Base-by-base conservation (phyloP, 2,888 invertebrate species). In the Axea sp. region DNA sequence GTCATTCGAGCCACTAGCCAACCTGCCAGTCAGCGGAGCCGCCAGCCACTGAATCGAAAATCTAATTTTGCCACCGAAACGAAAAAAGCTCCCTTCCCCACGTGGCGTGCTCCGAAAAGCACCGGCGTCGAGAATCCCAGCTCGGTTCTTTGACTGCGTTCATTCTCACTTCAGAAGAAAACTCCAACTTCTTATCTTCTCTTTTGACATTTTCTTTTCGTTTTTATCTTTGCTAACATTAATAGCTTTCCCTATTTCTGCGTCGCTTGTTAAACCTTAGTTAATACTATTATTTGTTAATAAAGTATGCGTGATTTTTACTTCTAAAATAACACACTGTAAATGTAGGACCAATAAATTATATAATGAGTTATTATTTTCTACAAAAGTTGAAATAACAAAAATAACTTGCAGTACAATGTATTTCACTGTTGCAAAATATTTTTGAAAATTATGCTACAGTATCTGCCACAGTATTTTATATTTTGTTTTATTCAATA, bases 31-130 rank as follows among this genome's bases (percentile, higher is more conserved):
- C 69, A 71, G 37, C 30, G 47, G 47, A 64, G 62, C 68, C 65
- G 77, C 67, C 72, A 65, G 72, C 62, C 68, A 71, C 75, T 59
- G 75, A 76, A 76, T 76, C 73, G 78, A 76, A 81, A 83, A 83
- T 82, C 82, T 81, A 82, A 82, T 81, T 83, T 81, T 78, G 73
- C 76, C 59, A 67, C 75, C 65, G 77, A 77, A 81, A 76, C 77
- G 74, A 77, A 78, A 81, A 81, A 79, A 57, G 28, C 53, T 49
- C 35, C 45, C 76, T 35, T 17, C 69, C 76, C 73, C 62, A 24
- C 41, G 67, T 49, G 60, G 43, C 60, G 35, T 75, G 77, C 77
- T 39, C 41, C 62, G 45, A 51, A 60, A 62, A 62, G 69, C 69
- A 51, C 43, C 37, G 59, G 60, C 59, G 57, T 49, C 53, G 53